A percentile compares a stretch with the other conserved stretches of the same genome.
Conservation (phyloP, 2,797 vertebrate genomes). For the Acestrorhynchus altus region DNA sequence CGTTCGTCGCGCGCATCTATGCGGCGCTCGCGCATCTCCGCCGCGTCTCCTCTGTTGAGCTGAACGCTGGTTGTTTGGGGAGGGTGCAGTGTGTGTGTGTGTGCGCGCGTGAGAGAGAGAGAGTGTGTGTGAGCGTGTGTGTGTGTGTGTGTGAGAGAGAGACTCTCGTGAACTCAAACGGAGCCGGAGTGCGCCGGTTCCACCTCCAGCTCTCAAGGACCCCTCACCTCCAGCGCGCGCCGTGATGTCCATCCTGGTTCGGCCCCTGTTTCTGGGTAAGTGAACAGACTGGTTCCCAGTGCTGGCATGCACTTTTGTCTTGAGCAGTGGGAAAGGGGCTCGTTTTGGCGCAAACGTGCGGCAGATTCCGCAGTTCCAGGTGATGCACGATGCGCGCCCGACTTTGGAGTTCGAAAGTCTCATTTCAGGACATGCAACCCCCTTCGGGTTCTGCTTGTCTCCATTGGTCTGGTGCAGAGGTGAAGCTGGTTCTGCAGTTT, state of each 20-base stretch:
- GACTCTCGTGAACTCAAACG: constrained; percentile 69
- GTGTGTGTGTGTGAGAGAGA: neutral
- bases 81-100: neutral
- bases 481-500: too few species aligned
- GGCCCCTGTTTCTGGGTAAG: constrained; percentile 83
- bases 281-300: constrained; percentile 64
- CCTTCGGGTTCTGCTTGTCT: too few species aligned
- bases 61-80: neutral
- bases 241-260: constrained; percentile 79
- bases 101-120: neutral
- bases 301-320: neutral
- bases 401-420: too few species aligned
- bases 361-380: too few species aligned
- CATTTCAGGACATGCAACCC: too few species aligned
- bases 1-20: constrained; percentile 65
- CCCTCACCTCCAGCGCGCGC: constrained; percentile 44
- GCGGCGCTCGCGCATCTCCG: constrained; percentile 74
- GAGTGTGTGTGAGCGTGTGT: neutral
- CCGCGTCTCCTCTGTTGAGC: neutral
- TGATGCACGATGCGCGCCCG: too few species aligned
- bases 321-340: neutral
- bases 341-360: neutral
- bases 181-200: constrained; percentile 73
- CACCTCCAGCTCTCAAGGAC: constrained; percentile 72
- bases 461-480: too few species aligned